Percentiles rank a stretch among this genome's conserved stretches.
These are phyloP conservation scores for Eupithecia dodoneata DNA, from an alignment of 2,888 invertebrate species.

Conservation along the genomic window DNA sequence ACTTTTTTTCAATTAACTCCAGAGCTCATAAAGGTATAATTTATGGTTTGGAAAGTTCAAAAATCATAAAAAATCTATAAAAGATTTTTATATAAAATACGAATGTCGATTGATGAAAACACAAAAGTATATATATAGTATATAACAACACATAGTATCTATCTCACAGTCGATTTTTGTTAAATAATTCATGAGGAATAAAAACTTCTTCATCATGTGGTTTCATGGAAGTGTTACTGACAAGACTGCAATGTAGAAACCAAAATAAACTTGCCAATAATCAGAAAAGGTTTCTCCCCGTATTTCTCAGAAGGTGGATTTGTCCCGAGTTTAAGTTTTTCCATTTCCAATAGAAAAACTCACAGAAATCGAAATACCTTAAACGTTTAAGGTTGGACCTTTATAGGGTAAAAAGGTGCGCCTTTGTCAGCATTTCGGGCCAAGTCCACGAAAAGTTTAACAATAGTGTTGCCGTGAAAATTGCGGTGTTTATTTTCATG, in stretches of 20 bases:
- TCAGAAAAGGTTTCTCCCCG: background rate
- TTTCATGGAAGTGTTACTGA: background rate
- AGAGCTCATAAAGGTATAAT: background rate
- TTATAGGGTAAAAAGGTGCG: slow-evolving; percentile 21
- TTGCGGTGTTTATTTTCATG: background rate
- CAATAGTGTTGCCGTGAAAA: slow-evolving; percentile 22
- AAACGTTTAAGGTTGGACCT: slow-evolving; percentile 21
- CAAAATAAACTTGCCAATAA: slow-evolving; percentile 2
- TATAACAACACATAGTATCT: background rate
- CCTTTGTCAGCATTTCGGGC: slow-evolving; percentile 4
- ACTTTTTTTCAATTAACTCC: slow-evolving; percentile 23
- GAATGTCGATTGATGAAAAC: background rate
- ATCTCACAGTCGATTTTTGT: background rate
- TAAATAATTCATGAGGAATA: background rate
- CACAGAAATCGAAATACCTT: slow-evolving; percentile 23
- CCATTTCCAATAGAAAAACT: slow-evolving; percentile 12
- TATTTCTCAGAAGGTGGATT: background rate
- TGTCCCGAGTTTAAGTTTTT: slow-evolving; percentile 1
- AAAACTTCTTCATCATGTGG: background rate
- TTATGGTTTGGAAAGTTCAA: slow-evolving; percentile 13
- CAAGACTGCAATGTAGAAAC: background rate
- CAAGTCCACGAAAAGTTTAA: slow-evolving; percentile 14
- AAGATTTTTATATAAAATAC: background rate
- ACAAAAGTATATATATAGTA: background rate
- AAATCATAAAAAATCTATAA: slow-evolving; percentile 15